Evolutionary conservation across 2,888 invertebrate genomes (phyloP), one percentile per base, ranked within the genome.

Genomic region (Candidula unifasciata): DNA sequence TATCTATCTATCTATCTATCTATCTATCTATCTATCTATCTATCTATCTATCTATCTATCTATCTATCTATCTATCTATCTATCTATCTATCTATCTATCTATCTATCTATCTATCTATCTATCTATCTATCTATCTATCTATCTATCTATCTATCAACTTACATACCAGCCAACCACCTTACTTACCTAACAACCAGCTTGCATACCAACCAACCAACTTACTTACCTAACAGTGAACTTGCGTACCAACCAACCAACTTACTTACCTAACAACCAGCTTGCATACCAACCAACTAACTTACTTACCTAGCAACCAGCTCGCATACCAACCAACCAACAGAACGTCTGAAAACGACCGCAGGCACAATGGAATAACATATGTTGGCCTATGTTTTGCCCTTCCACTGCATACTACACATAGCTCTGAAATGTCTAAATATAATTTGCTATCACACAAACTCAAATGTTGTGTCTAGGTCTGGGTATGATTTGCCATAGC

Each of bases 51-150:
- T 37, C 24, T 71, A 35, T 71, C 37, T 37, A 71, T 71, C 71
- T 71, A 37, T 37, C 35, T 71, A 35, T 71, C 71, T 71, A 71
- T 71, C 35, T 71, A 71, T 71, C 71, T 71, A 71, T 71, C 35
- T 71, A 71, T 71, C 37, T 37, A 71, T 37, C 71, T 71, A 37
- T 71, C 71, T 71, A 37, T 71, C 35, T 71, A 37, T 71, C 37
- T 71, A 71, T 37, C 35, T 71, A 37, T 71, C 71, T 71, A 37
- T 71, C 71, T 37, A 37, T 71, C 71, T 71, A 37, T 37, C 35
- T 71, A 37, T 71, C 71, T 37, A 37, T 71, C 71, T 33, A 37
- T 37, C 71, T 37, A 37, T 71, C 71, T 24, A 37, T 71, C 37
- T 21, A 37, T 71, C 71, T 24, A 71, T 37, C 71, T 21, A 71